A percentile compares a stretch with the other conserved stretches of the same genome.
Evolutionary conservation across 2,888 invertebrate genomes (phyloP).

Genomic region (Dolichomitus sp.): DNA sequence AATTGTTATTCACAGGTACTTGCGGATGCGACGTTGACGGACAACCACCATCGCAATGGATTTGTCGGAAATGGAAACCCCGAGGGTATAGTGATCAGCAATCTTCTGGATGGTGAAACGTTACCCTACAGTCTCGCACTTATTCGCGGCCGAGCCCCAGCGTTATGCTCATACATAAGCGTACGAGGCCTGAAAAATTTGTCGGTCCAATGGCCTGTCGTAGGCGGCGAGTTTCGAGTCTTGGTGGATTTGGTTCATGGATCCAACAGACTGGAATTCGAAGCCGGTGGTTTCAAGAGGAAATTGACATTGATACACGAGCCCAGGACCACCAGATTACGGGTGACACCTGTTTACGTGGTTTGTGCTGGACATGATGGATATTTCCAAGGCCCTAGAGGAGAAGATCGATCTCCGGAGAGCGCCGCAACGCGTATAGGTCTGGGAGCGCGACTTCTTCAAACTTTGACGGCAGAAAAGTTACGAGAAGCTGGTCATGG

Average conservation of each 20-base stretch:
- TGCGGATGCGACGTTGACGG: constrained; percentile 76
- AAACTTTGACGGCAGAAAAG: constrained; percentile 95
- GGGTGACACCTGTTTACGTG: constrained; percentile 94
- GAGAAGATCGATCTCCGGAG: constrained; percentile 89
- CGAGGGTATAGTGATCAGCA: constrained; percentile 86
- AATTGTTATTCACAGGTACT: constrained; percentile 76
- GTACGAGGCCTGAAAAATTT: constrained; percentile 85
- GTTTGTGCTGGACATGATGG: constrained; percentile 94
- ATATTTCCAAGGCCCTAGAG: constrained; percentile 89
- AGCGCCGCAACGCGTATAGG: constrained; percentile 93
- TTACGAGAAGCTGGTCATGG: constrained; percentile 92
- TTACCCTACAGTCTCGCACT: constrained; percentile 89
- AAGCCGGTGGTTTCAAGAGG: constrained; percentile 87
- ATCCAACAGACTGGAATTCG: constrained; percentile 89
- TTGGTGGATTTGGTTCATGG: constrained; percentile 90
- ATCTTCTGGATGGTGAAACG: constrained; percentile 89
- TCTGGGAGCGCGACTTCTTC: constrained; percentile 93
- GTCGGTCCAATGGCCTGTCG: constrained; percentile 88
- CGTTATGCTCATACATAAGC: constrained; percentile 83
- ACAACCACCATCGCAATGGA: constrained; percentile 72
- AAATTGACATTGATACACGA: constrained; percentile 88
- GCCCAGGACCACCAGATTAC: constrained; percentile 88
- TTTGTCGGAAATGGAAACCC: constrained; percentile 76
- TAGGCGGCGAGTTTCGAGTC: constrained; percentile 91
- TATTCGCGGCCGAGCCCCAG: constrained; percentile 88